These are phyloP conservation scores for Drosophila oshimai DNA, from an alignment of 1,140 invertebrate species.

Conservation along the genomic window DNA sequence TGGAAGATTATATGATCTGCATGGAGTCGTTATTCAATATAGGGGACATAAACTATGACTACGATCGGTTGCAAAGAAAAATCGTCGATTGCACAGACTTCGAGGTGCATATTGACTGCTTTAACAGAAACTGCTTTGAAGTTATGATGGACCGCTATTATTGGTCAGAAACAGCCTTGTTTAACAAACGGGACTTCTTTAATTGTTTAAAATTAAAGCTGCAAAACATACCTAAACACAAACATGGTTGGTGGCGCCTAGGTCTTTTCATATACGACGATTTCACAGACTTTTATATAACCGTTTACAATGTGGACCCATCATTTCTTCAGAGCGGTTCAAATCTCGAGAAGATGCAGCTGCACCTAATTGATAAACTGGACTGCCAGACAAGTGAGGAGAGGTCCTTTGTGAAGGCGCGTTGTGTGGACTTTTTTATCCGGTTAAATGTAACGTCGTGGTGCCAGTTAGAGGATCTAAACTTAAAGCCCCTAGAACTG, in stretches of 20 bases:
- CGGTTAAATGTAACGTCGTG: constrained; percentile 4
- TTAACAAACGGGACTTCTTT: no score
- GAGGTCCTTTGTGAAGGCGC: constrained; percentile 33
- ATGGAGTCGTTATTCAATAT: constrained; percentile 58
- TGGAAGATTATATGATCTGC: constrained; percentile 57
- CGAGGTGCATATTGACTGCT: not conserved
- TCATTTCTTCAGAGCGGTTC: not conserved
- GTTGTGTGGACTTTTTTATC: constrained; percentile 43
- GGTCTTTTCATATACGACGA: constrained; percentile 3
- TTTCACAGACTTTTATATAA: constrained; percentile 25
- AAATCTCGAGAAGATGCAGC: constrained; percentile 15
- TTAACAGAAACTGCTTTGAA: constrained; percentile 49
- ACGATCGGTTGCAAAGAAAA: constrained; percentile 33
- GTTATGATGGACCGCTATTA: no score
- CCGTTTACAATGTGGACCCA: constrained; percentile 30
- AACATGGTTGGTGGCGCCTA: constrained; percentile 57
- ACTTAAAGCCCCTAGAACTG: constrained; percentile 34
- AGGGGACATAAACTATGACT: constrained; percentile 36
- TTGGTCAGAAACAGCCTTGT: no score
- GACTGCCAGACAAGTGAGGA: constrained; percentile 51
- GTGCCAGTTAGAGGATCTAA: constrained; percentile 20
- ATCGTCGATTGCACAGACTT: constrained; percentile 17
- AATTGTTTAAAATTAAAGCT: constrained; percentile 31
- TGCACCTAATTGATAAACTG: constrained; percentile 29
- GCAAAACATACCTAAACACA: constrained; percentile 13